These are phyloP conservation scores for Herminia tarsipennalis DNA, from an alignment of 2,888 invertebrate species.

Conservation along the genomic window DNA sequence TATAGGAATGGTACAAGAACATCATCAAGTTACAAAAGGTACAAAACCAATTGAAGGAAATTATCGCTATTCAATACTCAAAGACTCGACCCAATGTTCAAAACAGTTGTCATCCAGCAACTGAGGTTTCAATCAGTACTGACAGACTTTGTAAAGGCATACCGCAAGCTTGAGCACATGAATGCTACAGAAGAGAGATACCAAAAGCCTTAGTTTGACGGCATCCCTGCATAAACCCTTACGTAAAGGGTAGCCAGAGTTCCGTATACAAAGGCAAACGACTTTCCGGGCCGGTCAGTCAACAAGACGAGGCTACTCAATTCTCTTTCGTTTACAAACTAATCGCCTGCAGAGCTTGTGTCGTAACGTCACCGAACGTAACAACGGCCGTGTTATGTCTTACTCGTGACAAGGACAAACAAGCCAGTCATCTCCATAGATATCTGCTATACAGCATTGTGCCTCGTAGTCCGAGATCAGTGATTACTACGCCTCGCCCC, in stretches of 20 bases:
- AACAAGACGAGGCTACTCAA: conserved; percentile 29
- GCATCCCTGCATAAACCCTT: conserved; percentile 13
- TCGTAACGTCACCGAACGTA: conserved; percentile 28
- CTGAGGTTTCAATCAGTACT: conserved; percentile 7
- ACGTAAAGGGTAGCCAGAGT: conserved; percentile 6
- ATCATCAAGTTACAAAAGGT: too few relatives aligned
- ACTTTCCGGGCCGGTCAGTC: conserved; percentile 13
- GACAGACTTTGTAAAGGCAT: background rate
- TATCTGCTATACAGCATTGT: conserved; percentile 40
- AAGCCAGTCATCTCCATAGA: conserved; percentile 36
- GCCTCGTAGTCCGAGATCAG: conserved; percentile 49
- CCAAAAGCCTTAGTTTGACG: conserved; percentile 6
- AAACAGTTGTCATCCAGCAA: background rate
- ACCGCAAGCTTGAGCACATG: conserved; percentile 1
- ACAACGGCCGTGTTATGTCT: conserved; percentile 41
- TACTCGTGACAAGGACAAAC: conserved; percentile 46
- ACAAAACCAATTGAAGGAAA: too few relatives aligned
- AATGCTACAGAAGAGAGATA: conserved; percentile 1
- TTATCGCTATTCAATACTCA: background rate
- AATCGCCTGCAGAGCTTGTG: conserved; percentile 25
- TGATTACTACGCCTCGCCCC: conserved; percentile 76
- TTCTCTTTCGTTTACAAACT: conserved; percentile 34
- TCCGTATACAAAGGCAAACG: conserved; percentile 14
- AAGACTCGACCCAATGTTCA: background rate
- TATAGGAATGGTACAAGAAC: too few relatives aligned